Evolutionary conservation across 2,888 invertebrate genomes (phyloP).

Genomic region (Gymnocheta viridis): DNA sequence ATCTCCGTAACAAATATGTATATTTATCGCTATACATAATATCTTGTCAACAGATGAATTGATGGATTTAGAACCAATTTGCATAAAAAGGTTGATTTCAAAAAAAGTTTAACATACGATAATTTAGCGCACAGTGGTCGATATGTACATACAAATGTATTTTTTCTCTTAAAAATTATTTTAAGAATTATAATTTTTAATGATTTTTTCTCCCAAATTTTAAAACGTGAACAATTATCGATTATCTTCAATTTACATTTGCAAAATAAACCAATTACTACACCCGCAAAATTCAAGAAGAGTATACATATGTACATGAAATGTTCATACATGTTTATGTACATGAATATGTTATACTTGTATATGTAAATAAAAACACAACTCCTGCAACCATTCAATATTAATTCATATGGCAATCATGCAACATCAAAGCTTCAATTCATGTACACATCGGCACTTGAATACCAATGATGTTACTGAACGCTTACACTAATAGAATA

Average conservation of each 20-base stretch:
- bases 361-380: not conserved
- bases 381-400: not conserved
- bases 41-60: no score
- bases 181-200: no score
- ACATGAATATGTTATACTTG: not conserved
- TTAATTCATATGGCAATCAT: conserved; percentile 55
- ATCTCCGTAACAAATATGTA: no score
- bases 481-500: conserved; percentile 33
- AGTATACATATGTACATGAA: not conserved
- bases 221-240: no score
- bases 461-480: conserved; percentile 48
- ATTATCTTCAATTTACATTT: not conserved
- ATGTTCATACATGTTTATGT: not conserved
- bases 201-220: no score
- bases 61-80: no score
- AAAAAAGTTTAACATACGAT: no score
- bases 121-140: no score
- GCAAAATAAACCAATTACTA: not conserved
- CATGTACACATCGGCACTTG: conserved; percentile 29
- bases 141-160: not conserved
- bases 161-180: not conserved
- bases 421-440: conserved; percentile 20
- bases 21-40: no score
- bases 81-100: no score
- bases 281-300: not conserved